phyloP scores from a whole-genome alignment of 1,140 invertebrate species.

The Drosophila tristis region DNA sequence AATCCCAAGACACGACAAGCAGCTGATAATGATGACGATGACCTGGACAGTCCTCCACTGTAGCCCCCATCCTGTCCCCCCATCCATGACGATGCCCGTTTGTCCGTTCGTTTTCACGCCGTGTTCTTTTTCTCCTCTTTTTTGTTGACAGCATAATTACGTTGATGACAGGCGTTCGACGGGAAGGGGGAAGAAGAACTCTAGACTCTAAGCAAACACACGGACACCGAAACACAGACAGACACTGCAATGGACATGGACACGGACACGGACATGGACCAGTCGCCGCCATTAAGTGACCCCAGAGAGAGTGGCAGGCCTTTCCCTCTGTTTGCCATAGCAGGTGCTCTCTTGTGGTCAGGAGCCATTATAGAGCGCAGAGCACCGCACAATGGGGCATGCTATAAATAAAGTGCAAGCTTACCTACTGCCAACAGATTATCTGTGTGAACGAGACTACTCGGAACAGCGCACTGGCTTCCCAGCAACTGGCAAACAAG shows the following conservation, averaged over 20 bases:
- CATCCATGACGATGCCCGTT: constrained; percentile 34
- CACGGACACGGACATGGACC: constrained; percentile 19
- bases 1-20: constrained; percentile 38
- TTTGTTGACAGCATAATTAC: constrained; percentile 82
- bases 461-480: neutral
- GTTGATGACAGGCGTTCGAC: constrained; percentile 58
- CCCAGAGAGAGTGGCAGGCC: constrained; percentile 30
- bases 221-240: constrained; percentile 21
- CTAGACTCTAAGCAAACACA: constrained; percentile 57
- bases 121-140: constrained; percentile 31
- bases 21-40: constrained; percentile 68
- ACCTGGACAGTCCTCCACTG: constrained; percentile 21
- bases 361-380: constrained; percentile 36
- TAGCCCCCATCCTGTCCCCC: neutral
- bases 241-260: constrained; percentile 46
- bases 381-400: constrained; percentile 31
- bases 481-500: neutral
- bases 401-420: constrained; percentile 64
- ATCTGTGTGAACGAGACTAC: constrained; percentile 1
- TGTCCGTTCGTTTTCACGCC: constrained; percentile 33
- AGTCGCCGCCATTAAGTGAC: constrained; percentile 48
- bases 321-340: neutral
- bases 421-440: neutral
- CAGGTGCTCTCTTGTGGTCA: constrained; percentile 54
- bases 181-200: neutral